Conservation (phyloP, 2,113 vertebrate genomes). For the Cheilinus undulatus region DNA sequence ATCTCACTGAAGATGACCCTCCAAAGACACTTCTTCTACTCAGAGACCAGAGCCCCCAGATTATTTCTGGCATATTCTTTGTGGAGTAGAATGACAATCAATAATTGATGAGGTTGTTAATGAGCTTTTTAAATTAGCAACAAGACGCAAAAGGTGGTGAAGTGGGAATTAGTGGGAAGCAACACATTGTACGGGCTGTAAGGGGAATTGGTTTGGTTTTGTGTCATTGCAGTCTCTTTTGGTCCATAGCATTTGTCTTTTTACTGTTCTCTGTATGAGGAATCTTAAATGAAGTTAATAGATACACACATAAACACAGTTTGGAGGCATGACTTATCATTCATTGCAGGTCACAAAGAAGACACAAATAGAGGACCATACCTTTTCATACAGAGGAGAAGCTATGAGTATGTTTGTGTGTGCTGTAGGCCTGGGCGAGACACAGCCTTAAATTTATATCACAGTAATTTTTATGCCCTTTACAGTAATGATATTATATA, state of each 20-base stretch:
- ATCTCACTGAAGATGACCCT: constrained; percentile 57
- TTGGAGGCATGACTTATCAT: constrained; percentile 45
- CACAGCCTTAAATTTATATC: too few species aligned
- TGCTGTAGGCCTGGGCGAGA: too few species aligned
- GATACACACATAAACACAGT: constrained; percentile 31
- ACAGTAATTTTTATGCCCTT: too few species aligned
- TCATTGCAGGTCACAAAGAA: constrained; percentile 19
- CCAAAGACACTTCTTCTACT: constrained; percentile 34
- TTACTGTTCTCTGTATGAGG: too few species aligned
- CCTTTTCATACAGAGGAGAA: too few species aligned
- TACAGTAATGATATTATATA: too few species aligned
- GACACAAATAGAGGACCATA: too few species aligned
- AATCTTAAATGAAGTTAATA: too few species aligned
- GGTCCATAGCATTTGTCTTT: too few species aligned
- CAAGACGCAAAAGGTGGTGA: constrained; percentile 22
- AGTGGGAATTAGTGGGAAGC: constrained; percentile 27
- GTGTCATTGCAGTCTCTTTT: not conserved
- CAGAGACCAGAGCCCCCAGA: constrained; percentile 1
- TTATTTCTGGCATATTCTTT: constrained; percentile 48
- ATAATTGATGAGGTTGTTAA: constrained; percentile 57
- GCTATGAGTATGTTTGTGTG: too few species aligned
- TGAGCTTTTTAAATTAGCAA: constrained; percentile 48
- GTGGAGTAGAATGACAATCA: constrained; percentile 50
- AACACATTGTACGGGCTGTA: constrained; percentile 4
- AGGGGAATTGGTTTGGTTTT: constrained; percentile 1